Evolutionary conservation across 2,113 vertebrate species (phyloP).

Genomic region (Silurus meridionalis): DNA sequence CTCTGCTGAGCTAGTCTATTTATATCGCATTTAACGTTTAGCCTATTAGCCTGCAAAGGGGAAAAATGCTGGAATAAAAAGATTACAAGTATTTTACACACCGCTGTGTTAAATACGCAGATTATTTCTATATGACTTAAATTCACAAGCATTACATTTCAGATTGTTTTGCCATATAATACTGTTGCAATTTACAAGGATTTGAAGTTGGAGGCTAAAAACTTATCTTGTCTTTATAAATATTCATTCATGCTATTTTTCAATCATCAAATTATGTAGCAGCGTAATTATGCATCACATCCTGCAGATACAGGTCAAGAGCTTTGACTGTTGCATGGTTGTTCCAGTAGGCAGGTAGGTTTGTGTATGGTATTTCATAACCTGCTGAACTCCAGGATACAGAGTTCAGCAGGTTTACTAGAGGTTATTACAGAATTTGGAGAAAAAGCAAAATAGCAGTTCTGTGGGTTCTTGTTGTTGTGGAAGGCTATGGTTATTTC

Average conservation of each 20-base stretch:
- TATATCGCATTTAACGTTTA: slow-evolving; percentile 1
- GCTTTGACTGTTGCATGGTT: too few relatives aligned
- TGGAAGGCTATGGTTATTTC: neutral
- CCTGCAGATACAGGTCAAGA: too few relatives aligned
- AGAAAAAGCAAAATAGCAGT: neutral
- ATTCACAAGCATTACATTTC: neutral
- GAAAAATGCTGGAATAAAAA: neutral
- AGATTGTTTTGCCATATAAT: neutral
- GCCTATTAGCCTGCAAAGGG: neutral
- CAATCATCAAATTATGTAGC: too few relatives aligned
- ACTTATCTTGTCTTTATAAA: too few relatives aligned
- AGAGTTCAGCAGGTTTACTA: too few relatives aligned
- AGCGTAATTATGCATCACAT: too few relatives aligned
- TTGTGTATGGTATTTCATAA: neutral
- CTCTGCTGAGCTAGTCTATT: neutral
- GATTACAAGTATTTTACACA: neutral
- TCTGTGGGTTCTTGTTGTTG: neutral
- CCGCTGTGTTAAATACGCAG: neutral
- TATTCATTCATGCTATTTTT: too few relatives aligned
- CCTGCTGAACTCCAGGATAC: neutral
- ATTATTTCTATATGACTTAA: neutral
- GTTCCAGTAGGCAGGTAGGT: neutral
- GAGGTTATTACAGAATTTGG: neutral
- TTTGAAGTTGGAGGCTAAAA: too few relatives aligned
- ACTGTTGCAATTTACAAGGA: too few relatives aligned